These are phyloP conservation scores for Steinernema khuongi DNA, from an alignment of 1,140 invertebrate species.

Conservation along the genomic window DNA sequence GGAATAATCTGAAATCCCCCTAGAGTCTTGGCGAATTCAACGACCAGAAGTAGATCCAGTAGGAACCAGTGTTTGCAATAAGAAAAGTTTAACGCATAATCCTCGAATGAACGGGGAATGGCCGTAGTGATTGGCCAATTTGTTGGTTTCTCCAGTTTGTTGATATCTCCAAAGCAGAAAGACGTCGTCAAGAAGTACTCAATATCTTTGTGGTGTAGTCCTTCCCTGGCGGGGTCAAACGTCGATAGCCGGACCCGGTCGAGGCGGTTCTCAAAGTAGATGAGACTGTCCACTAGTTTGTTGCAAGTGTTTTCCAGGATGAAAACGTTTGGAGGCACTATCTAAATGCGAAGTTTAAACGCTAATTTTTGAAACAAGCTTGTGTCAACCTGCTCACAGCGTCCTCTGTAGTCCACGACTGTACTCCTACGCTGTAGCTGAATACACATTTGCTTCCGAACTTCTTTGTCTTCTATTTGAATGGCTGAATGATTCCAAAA, in stretches of 20 bases:
- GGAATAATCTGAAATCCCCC: not conserved
- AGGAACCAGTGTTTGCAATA: not conserved
- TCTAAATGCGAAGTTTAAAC: no score
- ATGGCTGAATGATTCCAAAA: not conserved
- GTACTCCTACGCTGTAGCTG: not conserved
- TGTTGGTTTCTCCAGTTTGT: not conserved
- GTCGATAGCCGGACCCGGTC: not conserved
- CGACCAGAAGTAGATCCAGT: not conserved
- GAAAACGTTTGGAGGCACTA: not conserved
- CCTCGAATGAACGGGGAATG: not conserved
- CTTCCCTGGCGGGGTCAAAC: not conserved
- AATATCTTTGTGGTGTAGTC: not conserved
- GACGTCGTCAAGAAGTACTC: not conserved
- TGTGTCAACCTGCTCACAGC: no score
- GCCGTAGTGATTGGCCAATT: not conserved
- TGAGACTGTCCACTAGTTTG: not conserved
- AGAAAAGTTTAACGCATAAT: not conserved
- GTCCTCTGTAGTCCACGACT: not conserved
- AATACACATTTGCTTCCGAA: not conserved
- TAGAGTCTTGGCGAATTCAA: not conserved
- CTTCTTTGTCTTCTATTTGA: not conserved
- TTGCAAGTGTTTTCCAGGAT: not conserved
- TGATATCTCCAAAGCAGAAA: not conserved
- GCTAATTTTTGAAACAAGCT: no score
- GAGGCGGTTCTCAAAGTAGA: not conserved